Evolutionary conservation across 2,888 invertebrate genomes (phyloP).

Genomic region (Thera britannica): DNA sequence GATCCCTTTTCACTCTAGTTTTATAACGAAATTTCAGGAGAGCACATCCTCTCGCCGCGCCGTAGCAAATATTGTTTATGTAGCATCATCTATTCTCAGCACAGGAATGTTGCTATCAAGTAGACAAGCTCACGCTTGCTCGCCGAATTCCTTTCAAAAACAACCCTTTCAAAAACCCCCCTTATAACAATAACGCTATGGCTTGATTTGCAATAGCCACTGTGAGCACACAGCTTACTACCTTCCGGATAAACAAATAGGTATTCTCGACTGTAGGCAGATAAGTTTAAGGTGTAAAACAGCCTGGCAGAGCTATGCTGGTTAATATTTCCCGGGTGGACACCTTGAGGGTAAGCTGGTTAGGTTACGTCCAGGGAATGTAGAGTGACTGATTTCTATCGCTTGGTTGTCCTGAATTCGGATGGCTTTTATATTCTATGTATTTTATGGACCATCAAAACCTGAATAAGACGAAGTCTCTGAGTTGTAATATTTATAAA

Average conservation of each 20-base stretch:
- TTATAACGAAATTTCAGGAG: constrained; percentile 37
- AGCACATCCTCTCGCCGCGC: constrained; percentile 36
- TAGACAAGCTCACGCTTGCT: constrained; percentile 49
- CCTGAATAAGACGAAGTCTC: constrained; percentile 28
- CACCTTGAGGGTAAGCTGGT: constrained; percentile 57
- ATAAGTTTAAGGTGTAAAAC: constrained; percentile 31
- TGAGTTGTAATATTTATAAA: constrained; percentile 23
- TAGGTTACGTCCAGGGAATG: constrained; percentile 54
- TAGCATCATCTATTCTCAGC: constrained; percentile 47
- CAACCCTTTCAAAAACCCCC: constrained; percentile 26
- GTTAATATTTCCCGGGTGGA: constrained; percentile 60
- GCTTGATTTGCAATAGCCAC: constrained; percentile 31
- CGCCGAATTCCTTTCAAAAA: constrained; percentile 35
- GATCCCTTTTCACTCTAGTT: constrained; percentile 13
- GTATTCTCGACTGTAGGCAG: constrained; percentile 29
- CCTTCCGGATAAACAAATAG: constrained; percentile 31
- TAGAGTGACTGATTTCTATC: constrained; percentile 59
- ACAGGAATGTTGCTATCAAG: constrained; percentile 49
- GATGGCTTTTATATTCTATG: constrained; percentile 49
- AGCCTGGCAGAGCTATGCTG: constrained; percentile 27
- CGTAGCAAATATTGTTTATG: constrained; percentile 46
- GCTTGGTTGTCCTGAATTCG: constrained; percentile 46
- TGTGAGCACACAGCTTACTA: constrained; percentile 38
- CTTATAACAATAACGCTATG: constrained; percentile 27
- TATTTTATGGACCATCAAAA: constrained; percentile 38